These are phyloP conservation scores for Sarcophaga rosellei DNA, from an alignment of 2,888 invertebrate species.

Conservation along the genomic window DNA sequence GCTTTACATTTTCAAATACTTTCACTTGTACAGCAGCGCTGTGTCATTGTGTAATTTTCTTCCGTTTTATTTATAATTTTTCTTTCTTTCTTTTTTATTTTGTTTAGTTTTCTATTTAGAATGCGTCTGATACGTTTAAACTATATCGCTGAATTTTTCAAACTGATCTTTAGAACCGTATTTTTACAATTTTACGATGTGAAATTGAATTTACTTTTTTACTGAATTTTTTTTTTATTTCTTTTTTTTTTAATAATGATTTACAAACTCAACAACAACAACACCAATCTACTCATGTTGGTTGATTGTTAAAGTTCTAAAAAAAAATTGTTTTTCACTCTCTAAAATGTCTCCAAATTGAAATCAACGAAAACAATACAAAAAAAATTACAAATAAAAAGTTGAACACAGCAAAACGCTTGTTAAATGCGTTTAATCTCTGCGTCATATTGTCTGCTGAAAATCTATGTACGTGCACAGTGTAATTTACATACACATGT, in stretches of 20 bases:
- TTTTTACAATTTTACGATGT: constrained; percentile 54
- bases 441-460: constrained; percentile 60
- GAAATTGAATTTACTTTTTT: constrained; percentile 41
- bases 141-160: constrained; percentile 55
- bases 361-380: not conserved
- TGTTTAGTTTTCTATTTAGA: not conserved
- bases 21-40: constrained; percentile 37
- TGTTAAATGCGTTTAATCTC: constrained; percentile 56
- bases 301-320: constrained; percentile 60
- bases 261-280: constrained; percentile 31
- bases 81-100: not conserved
- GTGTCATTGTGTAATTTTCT: constrained; percentile 7
- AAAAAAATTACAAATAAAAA: constrained; percentile 10
- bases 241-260: not conserved
- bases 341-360: constrained; percentile 66
- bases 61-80: constrained; percentile 17
- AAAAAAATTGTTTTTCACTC: constrained; percentile 28
- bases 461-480: not conserved
- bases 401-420: constrained; percentile 16
- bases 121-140: constrained; percentile 59
- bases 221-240: no score
- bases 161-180: constrained; percentile 53
- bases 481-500: constrained; percentile 26
- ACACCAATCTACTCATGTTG: constrained; percentile 7
- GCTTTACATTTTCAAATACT: constrained; percentile 35